These are phyloP conservation scores for Sinhomidia bicolor DNA, from an alignment of 2,888 invertebrate species.

Conservation along the genomic window DNA sequence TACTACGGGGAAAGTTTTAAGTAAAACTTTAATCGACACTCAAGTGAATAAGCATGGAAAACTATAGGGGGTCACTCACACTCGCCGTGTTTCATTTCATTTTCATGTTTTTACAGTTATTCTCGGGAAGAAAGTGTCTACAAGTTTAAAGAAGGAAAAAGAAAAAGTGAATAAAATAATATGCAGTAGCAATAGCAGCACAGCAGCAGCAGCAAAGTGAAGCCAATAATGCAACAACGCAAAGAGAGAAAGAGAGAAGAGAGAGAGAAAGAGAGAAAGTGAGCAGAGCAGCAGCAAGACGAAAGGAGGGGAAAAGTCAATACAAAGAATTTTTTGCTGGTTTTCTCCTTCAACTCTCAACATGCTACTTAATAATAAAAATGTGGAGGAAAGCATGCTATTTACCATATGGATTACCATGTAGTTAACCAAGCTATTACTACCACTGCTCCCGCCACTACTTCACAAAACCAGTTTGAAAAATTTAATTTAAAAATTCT, in stretches of 20 bases:
- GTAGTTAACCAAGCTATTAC: conserved; percentile 40
- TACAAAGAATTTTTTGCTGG: conserved; percentile 19
- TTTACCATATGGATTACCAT: conserved; percentile 45
- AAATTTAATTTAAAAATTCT: conserved; percentile 66
- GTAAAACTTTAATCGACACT: background rate
- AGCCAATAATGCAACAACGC: conserved; percentile 9
- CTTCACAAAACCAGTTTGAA: conserved; percentile 45
- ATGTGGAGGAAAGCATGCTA: background rate
- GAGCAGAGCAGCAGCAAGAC: too few species aligned
- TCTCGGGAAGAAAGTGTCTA: background rate
- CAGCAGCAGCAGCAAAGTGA: too few species aligned
- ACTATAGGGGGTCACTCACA: background rate
- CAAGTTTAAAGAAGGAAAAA: background rate
- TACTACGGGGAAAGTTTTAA: background rate
- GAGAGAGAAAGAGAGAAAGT: background rate
- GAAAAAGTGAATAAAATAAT: conserved; percentile 27
- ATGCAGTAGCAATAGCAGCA: background rate
- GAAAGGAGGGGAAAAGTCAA: background rate
- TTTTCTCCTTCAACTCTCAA: background rate
- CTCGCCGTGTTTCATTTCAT: background rate
- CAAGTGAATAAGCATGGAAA: conserved; percentile 1
- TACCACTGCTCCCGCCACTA: background rate
- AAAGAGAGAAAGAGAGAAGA: background rate
- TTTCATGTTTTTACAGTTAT: background rate
- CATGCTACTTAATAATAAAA: conserved; percentile 35